Base-by-base conservation (phyloP, 2,888 invertebrate species). In the Nymphalis urticae region DNA sequence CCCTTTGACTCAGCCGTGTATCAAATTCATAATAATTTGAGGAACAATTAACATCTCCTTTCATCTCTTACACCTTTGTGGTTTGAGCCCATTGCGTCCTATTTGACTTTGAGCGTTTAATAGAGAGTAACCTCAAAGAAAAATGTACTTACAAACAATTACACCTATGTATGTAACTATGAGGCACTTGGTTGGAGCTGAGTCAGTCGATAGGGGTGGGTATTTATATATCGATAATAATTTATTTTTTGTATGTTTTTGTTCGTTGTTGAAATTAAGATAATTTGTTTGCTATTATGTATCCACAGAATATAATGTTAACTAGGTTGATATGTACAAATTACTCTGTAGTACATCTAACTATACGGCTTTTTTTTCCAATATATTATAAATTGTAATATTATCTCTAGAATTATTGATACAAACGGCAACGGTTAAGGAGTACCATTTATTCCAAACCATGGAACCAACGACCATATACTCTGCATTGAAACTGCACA, bases 101-200 rank as follows among this genome's bases (percentile, higher is more conserved):
- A 92, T 92, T 92, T 89, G 82, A 85, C 88, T 88, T 88, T 83
- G 85, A 92, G 89, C 84, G 82, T 85, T 83, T 92, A 92, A 91
- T 92, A 92, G 90, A 88, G 89, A 91, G 89, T 92, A 89, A 92
- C 91, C 90, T 92, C 92, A 92, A 92, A 92, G 92, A 92, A 92
- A 92, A 92, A 92, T 92, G 89, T 90, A 88, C 92, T 92, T 87
- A 85, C 85, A 84, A 88, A 92, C 90, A 91, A 91, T 92, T 92
- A 92, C 89, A 88, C 86, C 85, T 91, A 90, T 84, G 89, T 90
- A 91, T 87, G 89, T 85, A 89, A 86, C 87, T 89, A 88, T 87
- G 84, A 84, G 91, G 88, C 85, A 88, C 92, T 92, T 78, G 84
- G 79, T 77, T 76, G 83, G 80, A 82, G 82, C 92, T 90, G 92